Percentiles rank a stretch among this genome's conserved stretches.
phyloP scores from a whole-genome alignment of 2,113 vertebrate genomes.

The Elgaria multicarinata region DNA sequence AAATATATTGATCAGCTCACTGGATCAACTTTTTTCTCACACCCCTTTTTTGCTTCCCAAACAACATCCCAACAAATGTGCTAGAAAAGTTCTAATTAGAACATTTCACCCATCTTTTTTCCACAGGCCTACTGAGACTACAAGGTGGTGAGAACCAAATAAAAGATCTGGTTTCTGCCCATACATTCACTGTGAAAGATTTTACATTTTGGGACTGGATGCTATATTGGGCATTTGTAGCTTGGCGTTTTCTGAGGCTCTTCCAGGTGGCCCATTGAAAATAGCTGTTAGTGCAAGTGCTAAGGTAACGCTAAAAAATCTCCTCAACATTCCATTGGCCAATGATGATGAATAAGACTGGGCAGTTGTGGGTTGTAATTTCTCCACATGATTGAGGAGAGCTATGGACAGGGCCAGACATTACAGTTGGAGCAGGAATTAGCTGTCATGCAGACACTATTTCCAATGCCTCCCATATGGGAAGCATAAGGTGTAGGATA shows the following conservation, averaged over 20 bases:
- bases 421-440: background rate
- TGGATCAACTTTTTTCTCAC: no score
- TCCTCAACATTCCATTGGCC: background rate
- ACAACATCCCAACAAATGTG: no score
- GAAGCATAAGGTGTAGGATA: background rate
- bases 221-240: background rate
- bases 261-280: no score
- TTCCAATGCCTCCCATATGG: background rate
- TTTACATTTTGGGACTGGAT: background rate
- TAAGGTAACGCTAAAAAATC: background rate
- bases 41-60: no score
- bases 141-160: background rate
- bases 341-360: no score
- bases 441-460: background rate
- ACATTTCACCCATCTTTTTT: no score
- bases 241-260: background rate
- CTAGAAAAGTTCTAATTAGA: no score
- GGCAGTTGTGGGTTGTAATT: background rate
- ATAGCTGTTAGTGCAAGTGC: background rate
- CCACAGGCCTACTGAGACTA: background rate
- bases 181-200: background rate
- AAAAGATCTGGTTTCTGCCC: background rate
- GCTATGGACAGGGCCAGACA: background rate
- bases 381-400: background rate
- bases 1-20: no score